Conservation (phyloP, 2,888 invertebrate species). For the Andrena hattorfiana region DNA sequence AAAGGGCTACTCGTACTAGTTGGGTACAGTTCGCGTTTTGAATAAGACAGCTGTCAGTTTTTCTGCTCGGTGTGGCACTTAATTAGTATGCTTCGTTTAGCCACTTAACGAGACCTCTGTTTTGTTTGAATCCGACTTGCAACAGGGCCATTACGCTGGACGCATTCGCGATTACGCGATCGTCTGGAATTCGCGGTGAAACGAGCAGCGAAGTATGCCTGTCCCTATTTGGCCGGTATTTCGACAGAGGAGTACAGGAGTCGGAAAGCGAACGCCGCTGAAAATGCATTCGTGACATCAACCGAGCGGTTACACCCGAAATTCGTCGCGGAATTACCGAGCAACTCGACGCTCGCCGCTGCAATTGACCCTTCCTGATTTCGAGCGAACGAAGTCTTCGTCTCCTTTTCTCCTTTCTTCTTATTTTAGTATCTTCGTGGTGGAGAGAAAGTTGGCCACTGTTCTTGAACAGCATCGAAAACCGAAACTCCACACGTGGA, state of each 20-base stretch:
- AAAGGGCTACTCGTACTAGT: conserved; percentile 29
- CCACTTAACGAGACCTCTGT: conserved; percentile 71
- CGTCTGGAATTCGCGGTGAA: conserved; percentile 38
- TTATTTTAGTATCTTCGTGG: background rate
- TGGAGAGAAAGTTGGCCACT: background rate
- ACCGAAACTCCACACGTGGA: too few species aligned
- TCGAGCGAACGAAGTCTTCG: background rate
- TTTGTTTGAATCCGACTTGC: conserved; percentile 62
- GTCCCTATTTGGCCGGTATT: background rate
- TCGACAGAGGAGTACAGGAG: background rate
- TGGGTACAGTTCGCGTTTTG: conserved; percentile 36
- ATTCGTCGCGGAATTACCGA: background rate
- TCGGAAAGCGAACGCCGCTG: background rate
- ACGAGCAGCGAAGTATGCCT: background rate
- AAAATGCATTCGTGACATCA: conserved; percentile 18
- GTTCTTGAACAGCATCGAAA: too few species aligned
- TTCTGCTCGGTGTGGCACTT: conserved; percentile 42
- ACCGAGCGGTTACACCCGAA: background rate
- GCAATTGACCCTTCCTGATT: background rate
- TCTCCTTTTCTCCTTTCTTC: background rate
- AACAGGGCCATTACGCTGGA: conserved; percentile 23
- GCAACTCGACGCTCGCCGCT: background rate
- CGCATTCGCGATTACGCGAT: conserved; percentile 65
- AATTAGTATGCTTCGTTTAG: conserved; percentile 72
- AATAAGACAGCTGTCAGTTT: conserved; percentile 41